These are phyloP conservation scores for Hypothenemus hampei DNA, from an alignment of 1,140 invertebrate genomes.

Conservation along the genomic window DNA sequence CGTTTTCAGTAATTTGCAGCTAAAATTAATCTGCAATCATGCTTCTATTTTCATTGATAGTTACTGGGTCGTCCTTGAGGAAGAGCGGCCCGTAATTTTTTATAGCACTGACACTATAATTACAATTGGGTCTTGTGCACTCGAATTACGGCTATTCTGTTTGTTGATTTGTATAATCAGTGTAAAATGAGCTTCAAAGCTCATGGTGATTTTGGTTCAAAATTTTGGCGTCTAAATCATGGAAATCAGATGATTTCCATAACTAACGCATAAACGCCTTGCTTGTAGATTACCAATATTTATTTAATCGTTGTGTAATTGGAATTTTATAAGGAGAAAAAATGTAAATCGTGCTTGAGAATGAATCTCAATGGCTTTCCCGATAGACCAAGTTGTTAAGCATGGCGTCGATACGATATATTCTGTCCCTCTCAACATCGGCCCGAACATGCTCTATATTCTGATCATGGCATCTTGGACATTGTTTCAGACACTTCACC, in stretches of 20 bases:
- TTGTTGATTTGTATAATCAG: neutral
- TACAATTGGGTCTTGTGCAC: neutral
- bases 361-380: neutral
- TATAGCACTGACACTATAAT: slow-evolving; percentile 22
- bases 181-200: neutral
- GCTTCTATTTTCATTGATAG: slow-evolving; percentile 1
- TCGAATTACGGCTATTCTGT: neutral
- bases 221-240: neutral
- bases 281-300: neutral
- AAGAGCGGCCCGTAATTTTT: slow-evolving; percentile 33
- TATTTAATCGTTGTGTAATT: no score
- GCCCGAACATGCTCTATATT: neutral
- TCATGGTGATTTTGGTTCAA: neutral
- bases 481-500: no score
- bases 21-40: slow-evolving; percentile 22
- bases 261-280: neutral
- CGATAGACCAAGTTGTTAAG: neutral
- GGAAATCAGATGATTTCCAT: neutral
- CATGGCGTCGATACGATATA: neutral
- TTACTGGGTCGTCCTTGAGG: slow-evolving; percentile 23
- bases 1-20: slow-evolving; percentile 25
- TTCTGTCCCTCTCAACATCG: neutral
- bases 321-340: neutral
- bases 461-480: no score
- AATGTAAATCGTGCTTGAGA: neutral